Percentiles rank a stretch among this genome's conserved stretches.
Conservation (phyloP, 2,113 vertebrate genomes). For the Sturnira hondurensis region DNA sequence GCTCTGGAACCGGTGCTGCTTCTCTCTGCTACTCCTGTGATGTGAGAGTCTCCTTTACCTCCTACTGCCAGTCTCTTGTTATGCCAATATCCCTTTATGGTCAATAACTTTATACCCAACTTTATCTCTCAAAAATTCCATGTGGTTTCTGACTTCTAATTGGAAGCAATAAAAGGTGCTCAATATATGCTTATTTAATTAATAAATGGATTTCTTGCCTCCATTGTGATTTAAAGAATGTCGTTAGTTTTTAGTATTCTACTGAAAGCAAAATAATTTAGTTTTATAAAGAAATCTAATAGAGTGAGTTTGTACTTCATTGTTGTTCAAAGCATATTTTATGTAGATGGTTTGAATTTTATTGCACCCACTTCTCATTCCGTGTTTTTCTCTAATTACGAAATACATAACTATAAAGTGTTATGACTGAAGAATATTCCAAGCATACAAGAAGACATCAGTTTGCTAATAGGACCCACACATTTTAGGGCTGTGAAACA, state of each 20-base stretch:
- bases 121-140: background rate
- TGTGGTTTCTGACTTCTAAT: background rate
- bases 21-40: rapidly evolving
- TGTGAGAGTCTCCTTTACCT: background rate
- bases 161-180: background rate
- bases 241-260: background rate
- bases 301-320: background rate
- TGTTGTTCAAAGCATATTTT: background rate
- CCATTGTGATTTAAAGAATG: background rate
- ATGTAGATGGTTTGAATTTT: background rate
- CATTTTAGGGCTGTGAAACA: background rate
- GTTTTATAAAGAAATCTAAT: background rate
- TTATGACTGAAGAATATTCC: background rate
- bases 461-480: background rate
- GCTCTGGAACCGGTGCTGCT: rapidly evolving
- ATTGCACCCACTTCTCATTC: background rate
- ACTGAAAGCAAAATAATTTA: background rate
- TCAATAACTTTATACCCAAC: background rate
- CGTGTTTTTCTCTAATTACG: background rate
- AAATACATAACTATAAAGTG: background rate
- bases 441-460: background rate
- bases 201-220: background rate
- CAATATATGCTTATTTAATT: background rate
- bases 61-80: background rate
- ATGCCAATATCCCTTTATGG: background rate